These are phyloP conservation scores for Corvus cornix DNA, from an alignment of 2,113 vertebrate species.

Conservation along the genomic window DNA sequence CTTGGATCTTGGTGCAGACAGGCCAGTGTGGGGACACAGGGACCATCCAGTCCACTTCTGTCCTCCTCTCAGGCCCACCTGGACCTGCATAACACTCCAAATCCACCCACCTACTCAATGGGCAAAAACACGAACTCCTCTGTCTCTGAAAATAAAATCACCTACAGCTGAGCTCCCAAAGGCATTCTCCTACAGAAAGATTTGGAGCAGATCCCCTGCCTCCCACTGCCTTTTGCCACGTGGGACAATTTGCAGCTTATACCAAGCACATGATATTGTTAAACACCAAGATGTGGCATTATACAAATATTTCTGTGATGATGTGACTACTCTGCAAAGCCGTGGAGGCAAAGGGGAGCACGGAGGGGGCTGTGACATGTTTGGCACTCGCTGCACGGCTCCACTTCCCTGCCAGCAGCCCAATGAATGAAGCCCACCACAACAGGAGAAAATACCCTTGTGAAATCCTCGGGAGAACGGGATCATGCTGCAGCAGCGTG, in stretches of 20 bases:
- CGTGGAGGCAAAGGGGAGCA: rapidly evolving
- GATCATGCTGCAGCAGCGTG: rapidly evolving
- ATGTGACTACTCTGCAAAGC: background rate
- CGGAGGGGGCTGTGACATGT: rapidly evolving
- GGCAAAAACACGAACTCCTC: background rate
- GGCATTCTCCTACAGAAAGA: background rate
- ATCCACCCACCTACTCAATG: background rate
- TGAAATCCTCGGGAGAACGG: background rate
- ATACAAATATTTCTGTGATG: background rate
- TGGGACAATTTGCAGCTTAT: background rate
- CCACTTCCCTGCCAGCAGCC: background rate
- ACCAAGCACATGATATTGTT: background rate
- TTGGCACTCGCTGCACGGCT: rapidly evolving
- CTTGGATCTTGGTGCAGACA: background rate
- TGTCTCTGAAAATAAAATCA: background rate
- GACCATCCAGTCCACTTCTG: background rate
- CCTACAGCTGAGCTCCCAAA: background rate
- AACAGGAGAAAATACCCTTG: background rate
- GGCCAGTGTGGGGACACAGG: background rate
- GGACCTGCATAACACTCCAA: background rate
- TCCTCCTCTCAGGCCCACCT: background rate
- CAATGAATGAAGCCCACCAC: rapidly evolving
- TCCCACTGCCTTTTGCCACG: background rate
- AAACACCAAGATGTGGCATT: background rate
- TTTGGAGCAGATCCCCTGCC: background rate